These are phyloP conservation scores for Phalacrocorax aristotelis DNA, from an alignment of 2,113 vertebrate species.

Conservation along the genomic window DNA sequence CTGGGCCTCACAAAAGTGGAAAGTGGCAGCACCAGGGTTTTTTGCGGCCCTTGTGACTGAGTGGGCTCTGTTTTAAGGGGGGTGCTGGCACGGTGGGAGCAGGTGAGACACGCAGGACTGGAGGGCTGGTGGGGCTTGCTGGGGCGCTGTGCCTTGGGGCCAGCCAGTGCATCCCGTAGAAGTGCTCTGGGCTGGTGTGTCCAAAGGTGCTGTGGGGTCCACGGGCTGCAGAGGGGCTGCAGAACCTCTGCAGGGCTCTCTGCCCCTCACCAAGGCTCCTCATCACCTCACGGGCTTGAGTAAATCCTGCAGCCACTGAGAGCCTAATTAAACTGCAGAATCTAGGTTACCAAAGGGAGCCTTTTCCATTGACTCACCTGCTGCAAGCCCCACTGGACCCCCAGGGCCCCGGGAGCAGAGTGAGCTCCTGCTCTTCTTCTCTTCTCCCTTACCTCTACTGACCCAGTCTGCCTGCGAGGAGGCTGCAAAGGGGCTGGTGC, in stretches of 20 bases:
- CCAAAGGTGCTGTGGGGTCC: not conserved
- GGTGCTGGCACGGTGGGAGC: not conserved
- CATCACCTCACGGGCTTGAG: not conserved
- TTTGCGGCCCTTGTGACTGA: not conserved
- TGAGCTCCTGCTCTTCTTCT: not conserved
- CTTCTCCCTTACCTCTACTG: not conserved
- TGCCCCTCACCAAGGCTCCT: not conserved
- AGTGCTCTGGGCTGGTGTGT: not conserved
- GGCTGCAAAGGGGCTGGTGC: not conserved
- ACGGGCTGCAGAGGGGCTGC: not conserved
- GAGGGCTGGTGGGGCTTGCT: not conserved
- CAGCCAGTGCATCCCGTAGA: no score
- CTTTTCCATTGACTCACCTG: not conserved
- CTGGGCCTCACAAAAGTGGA: not conserved
- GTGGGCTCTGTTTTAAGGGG: not conserved
- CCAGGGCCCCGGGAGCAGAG: not conserved
- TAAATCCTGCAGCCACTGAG: not conserved
- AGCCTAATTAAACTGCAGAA: not conserved
- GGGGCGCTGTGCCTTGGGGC: not conserved
- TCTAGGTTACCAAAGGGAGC: not conserved
- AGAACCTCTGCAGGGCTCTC: not conserved
- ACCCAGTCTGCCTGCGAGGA: not conserved
- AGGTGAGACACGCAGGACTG: rapidly evolving
- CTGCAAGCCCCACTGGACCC: not conserved
- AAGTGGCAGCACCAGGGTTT: not conserved